These are phyloP conservation scores for Solea senegalensis DNA, from an alignment of 2,113 vertebrate species.

Conservation along the genomic window DNA sequence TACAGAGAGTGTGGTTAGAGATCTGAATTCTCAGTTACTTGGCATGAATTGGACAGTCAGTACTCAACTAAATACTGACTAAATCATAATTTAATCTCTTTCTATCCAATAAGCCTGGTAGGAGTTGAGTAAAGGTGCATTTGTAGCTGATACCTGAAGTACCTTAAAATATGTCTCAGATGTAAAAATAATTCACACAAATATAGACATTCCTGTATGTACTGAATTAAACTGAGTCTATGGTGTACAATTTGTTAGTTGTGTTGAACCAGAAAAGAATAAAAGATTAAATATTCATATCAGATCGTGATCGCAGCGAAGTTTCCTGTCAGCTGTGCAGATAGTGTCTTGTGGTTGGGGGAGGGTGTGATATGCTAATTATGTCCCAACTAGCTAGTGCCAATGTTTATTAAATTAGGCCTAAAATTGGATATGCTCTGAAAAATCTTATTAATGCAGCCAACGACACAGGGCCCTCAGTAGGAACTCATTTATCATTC, in stretches of 20 bases:
- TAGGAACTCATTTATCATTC: constrained; percentile 31
- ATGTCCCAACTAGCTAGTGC: constrained; percentile 16
- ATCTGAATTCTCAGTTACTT: background rate
- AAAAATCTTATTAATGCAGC: constrained; percentile 27
- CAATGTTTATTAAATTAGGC: constrained; percentile 46
- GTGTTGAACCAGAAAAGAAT: no score
- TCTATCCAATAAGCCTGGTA: no score
- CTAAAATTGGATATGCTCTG: constrained; percentile 34
- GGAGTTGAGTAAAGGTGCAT: no score
- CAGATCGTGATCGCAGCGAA: constrained; percentile 5
- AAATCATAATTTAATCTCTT: no score
- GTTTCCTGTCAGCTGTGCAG: constrained; percentile 19
- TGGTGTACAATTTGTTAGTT: no score
- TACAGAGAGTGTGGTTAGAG: background rate
- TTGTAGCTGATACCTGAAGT: no score
- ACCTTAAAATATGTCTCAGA: no score
- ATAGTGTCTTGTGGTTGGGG: constrained; percentile 8
- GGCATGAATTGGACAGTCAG: no score
- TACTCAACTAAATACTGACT: no score
- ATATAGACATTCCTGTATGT: no score
- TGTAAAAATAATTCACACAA: no score
- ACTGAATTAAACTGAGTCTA: no score
- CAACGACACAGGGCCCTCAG: background rate
- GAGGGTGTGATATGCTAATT: constrained; percentile 11
- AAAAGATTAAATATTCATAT: constrained; percentile 9